Evolutionary conservation across 2,888 invertebrate species (phyloP).

Genomic region (Fragum whitleyi): DNA sequence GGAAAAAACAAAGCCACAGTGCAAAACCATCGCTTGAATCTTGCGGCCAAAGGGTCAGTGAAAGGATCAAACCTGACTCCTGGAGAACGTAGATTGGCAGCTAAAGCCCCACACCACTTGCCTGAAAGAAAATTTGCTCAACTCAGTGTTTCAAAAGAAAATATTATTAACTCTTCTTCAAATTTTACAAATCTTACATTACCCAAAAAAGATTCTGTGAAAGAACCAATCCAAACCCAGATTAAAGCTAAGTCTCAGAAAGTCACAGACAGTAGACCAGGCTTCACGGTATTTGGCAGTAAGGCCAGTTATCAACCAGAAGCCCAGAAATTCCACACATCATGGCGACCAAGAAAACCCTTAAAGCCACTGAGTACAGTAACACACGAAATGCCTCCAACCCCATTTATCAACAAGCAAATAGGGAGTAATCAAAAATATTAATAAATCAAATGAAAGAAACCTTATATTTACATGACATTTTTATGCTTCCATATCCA

Average conservation of each 20-base stretch:
- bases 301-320: constrained; percentile 48
- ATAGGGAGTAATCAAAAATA: background rate
- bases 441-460: background rate
- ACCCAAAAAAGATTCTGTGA: constrained; percentile 39
- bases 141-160: constrained; percentile 44
- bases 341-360: constrained; percentile 62
- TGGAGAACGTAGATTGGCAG: constrained; percentile 46
- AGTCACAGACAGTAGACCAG: constrained; percentile 11
- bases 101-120: constrained; percentile 39
- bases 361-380: constrained; percentile 54
- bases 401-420: constrained; percentile 54
- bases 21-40: constrained; percentile 68
- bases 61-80: constrained; percentile 44
- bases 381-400: constrained; percentile 66
- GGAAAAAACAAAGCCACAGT: constrained; percentile 70
- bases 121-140: constrained; percentile 56
- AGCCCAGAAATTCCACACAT: constrained; percentile 55
- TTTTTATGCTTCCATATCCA: background rate
- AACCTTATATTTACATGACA: background rate
- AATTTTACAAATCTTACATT: constrained; percentile 33
- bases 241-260: constrained; percentile 34
- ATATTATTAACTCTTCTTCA: constrained; percentile 36
- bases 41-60: constrained; percentile 37
- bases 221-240: constrained; percentile 35
- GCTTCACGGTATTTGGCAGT: constrained; percentile 58